Evolutionary conservation across 2,888 invertebrate genomes (phyloP).

Genomic region (Allolobophora icterica): DNA sequence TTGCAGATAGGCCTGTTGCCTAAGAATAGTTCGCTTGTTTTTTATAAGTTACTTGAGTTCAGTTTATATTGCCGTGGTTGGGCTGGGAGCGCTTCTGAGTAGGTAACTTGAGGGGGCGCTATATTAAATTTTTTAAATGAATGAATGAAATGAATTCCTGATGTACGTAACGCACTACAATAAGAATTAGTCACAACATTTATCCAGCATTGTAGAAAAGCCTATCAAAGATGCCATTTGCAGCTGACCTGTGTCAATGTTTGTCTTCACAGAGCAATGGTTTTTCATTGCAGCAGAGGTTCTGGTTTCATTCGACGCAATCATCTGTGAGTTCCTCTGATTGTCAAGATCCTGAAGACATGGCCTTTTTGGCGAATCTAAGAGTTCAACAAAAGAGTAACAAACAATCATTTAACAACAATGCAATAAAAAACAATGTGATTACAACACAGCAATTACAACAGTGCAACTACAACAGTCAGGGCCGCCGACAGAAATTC

Average conservation of each 20-base stretch:
- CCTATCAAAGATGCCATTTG: neutral
- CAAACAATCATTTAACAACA: neutral
- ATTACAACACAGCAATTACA: no score
- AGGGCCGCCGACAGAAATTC: no score
- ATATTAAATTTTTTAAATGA: no score
- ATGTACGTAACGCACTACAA: neutral
- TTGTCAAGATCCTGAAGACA: conserved; percentile 34
- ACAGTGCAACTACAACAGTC: neutral
- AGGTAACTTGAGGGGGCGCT: no score
- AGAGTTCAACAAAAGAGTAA: neutral
- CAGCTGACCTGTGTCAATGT: neutral
- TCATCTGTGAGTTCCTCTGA: conserved; percentile 8
- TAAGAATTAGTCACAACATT: neutral
- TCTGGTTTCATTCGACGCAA: neutral
- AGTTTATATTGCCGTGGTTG: no score
- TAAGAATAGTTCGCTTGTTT: no score
- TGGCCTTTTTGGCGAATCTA: conserved; percentile 33
- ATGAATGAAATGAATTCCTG: no score
- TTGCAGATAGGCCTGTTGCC: no score
- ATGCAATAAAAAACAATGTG: no score
- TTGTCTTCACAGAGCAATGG: neutral
- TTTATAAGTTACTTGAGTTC: no score
- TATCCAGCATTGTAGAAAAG: neutral
- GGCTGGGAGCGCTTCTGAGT: no score
- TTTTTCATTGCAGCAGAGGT: neutral